Base-by-base conservation (phyloP, 2,888 invertebrate species). In the Drosophila monieri region DNA sequence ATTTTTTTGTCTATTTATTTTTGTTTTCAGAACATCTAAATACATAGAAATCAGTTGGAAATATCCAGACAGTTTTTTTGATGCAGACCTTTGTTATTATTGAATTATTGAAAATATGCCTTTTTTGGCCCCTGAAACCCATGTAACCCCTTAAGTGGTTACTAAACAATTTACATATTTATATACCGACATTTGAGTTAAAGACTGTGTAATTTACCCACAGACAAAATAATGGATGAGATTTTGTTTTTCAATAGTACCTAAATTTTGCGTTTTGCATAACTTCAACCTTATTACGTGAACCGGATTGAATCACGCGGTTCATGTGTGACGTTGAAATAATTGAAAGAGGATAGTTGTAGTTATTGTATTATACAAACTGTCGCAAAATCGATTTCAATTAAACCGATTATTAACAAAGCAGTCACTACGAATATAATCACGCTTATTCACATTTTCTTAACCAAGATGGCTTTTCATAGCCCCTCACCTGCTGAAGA, bases 401-500 rank as follows among this genome's bases (percentile, higher is more conserved):
- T 12, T 1, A 32, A 32, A 3, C 12, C 1, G 12, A 32, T 32
- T 10, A 10, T 3, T 32, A 37, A 37, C 37, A 37, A 15, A 14
- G 37, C 37, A 37, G 14, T 37, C 14, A 6, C 8, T 6, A 0
- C 14, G 3, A 5, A 37, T 14, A 14, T 6, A 10, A n/a, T 37
- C 37, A 37, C 6, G n/a, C 6, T 3, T 14, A 37, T 37, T 37
- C 14, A 37, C 6, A 14, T 6, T n/a, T 37, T 8, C 2, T 14
- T 6, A 14, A 8, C 0, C 6, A 14, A 14, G 37, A 37, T 37
- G 14, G 10, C 32, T 14, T 5, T 2, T 3, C 9, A 27, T 37
- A n/a, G 14, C 14, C 35, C 25, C 59, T 60, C n/a, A 58, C 60
- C 60, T 60, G 60, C 9, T 4, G 21, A 14, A 23, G 27, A 39